Evolutionary conservation across 2,113 vertebrate genomes (phyloP).

Genomic region (Copsychus sechellarum): DNA sequence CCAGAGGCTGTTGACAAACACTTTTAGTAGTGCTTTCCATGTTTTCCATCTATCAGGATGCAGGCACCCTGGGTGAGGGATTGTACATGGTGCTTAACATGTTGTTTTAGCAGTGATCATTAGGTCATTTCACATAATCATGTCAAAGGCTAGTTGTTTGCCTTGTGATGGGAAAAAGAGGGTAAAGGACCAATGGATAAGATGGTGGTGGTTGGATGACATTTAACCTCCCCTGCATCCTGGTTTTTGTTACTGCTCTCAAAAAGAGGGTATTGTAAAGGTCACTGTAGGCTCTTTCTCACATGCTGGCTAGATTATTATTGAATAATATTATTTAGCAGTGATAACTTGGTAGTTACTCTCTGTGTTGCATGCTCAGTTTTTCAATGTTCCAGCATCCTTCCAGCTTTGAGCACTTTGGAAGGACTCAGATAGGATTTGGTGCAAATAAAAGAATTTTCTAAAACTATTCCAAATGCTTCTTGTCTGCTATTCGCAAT

Average conservation of each 20-base stretch:
- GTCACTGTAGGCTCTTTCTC: neutral
- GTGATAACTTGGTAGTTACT: neutral
- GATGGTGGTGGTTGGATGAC: neutral
- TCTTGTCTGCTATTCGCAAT: neutral
- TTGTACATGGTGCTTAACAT: neutral
- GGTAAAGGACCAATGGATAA: neutral
- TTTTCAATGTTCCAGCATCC: neutral
- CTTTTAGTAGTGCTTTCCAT: neutral
- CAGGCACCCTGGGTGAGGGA: neutral
- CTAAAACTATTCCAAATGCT: neutral
- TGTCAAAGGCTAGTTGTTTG: neutral
- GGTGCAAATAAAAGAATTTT: rapidly evolving
- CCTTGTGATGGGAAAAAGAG: neutral
- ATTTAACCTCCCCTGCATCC: neutral
- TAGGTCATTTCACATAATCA: rapidly evolving
- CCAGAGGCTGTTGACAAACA: neutral
- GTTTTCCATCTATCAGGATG: neutral
- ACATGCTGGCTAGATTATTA: neutral
- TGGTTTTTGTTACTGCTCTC: neutral
- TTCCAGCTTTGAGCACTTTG: neutral
- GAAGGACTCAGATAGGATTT: neutral
- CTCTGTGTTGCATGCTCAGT: neutral
- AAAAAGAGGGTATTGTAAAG: neutral
- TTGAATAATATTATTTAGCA: neutral
- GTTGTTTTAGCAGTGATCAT: neutral